Conservation (phyloP, 2,797 vertebrate species). For the Nasua narica region DNA sequence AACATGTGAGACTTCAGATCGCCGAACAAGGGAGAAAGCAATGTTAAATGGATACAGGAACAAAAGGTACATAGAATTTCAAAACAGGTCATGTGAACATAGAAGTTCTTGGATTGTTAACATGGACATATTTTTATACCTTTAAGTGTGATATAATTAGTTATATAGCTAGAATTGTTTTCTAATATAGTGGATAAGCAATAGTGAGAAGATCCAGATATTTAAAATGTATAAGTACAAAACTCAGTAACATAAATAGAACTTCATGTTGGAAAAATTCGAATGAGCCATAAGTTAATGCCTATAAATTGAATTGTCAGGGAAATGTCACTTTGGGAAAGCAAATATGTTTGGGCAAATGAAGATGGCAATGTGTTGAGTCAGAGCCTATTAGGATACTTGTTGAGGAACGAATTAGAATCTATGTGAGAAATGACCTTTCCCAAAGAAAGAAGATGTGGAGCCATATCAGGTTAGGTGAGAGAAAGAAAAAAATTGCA, state of each 20-base stretch:
- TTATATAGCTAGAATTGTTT: not conserved
- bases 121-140: not conserved
- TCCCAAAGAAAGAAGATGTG: not conserved
- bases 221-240: not conserved
- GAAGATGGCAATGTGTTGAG: not conserved
- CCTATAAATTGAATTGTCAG: not conserved
- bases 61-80: not conserved
- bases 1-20: not conserved
- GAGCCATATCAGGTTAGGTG: not conserved
- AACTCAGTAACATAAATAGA: not conserved
- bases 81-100: not conserved
- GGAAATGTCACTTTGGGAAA: not conserved
- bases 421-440: not conserved
- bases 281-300: not conserved
- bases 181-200: not conserved
- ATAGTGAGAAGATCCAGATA: not conserved
- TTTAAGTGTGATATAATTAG: not conserved
- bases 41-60: rapidly evolving
- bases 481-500: not conserved
- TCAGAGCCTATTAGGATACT: not conserved
- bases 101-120: not conserved
- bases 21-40: not conserved
- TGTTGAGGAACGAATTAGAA: not conserved
- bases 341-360: not conserved
- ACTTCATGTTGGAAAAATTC: not conserved